Percentiles rank a stretch among this genome's conserved stretches.
Conservation (phyloP, 2,888 invertebrate species). For the Ditylenchus weischeri region DNA sequence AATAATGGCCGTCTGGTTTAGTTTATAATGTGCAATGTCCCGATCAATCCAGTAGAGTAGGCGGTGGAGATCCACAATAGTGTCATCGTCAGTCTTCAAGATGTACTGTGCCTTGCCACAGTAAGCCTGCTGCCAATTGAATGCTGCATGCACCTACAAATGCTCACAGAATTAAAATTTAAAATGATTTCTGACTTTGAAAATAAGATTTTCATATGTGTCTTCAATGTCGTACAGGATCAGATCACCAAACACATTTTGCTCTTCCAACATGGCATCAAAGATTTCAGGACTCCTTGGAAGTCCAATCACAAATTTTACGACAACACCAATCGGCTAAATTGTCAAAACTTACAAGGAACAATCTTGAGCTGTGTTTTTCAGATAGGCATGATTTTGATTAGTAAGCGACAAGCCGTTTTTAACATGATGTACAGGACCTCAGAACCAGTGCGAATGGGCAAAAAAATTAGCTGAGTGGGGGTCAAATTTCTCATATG, state of each 20-base stretch:
- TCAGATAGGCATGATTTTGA: too few species aligned
- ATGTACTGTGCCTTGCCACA: conserved; percentile 23
- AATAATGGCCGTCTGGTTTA: background rate
- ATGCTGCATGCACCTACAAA: conserved; percentile 22
- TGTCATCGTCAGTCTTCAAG: conserved; percentile 35
- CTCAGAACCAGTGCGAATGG: too few species aligned
- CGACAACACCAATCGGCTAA: background rate
- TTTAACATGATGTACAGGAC: too few species aligned
- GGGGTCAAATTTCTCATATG: too few species aligned
- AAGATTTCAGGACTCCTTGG: conserved; percentile 14
- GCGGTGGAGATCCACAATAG: conserved; percentile 28
- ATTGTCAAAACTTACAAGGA: too few species aligned
- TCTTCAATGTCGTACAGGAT: conserved; percentile 28
- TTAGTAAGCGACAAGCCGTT: too few species aligned
- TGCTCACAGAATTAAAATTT: too few species aligned
- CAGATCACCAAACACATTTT: conserved; percentile 18
- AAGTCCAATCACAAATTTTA: conserved; percentile 19
- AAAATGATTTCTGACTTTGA: conserved; percentile 19
- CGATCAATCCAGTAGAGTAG: conserved; percentile 19
- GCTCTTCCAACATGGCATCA: conserved; percentile 22
- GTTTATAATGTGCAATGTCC: background rate
- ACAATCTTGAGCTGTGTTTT: too few species aligned
- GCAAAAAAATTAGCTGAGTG: too few species aligned
- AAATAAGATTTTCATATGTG: conserved; percentile 28
- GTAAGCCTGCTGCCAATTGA: conserved; percentile 29